Conservation (phyloP, 2,888 invertebrate species). For the Villa cingulata region DNA sequence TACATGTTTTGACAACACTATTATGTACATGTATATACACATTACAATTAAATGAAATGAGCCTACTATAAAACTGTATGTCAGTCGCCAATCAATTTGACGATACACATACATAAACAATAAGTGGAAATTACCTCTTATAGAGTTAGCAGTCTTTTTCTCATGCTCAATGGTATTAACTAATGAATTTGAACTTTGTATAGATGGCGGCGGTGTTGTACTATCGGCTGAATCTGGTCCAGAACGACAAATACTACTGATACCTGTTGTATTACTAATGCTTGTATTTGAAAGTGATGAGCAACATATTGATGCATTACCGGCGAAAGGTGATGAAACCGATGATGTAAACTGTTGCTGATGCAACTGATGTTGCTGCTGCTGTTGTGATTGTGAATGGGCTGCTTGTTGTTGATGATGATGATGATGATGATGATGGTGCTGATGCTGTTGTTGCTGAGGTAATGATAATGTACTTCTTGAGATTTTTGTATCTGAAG, state of each 20-base stretch:
- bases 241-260: constrained; percentile 5
- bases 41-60: too few relatives aligned
- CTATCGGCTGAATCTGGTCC: constrained; percentile 23
- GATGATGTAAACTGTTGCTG: constrained; percentile 12
- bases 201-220: constrained; percentile 23
- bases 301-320: constrained; percentile 2
- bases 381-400: constrained; percentile 8
- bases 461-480: constrained; percentile 17
- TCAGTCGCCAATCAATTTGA: too few relatives aligned
- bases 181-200: constrained; percentile 18
- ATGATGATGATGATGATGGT: constrained; percentile 7
- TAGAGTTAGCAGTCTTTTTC: constrained; percentile 24
- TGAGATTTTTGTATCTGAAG: constrained; percentile 20
- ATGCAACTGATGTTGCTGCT: constrained; percentile 10
- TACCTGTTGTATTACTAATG: constrained; percentile 4
- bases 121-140: constrained; percentile 19
- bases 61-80: too few relatives aligned
- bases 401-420: neutral
- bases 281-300: constrained; percentile 4
- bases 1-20: too few relatives aligned
- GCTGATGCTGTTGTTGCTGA: constrained; percentile 11
- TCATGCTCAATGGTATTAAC: constrained; percentile 20
- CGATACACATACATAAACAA: too few relatives aligned
- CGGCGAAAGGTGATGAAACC: constrained; percentile 12
- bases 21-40: too few relatives aligned